phyloP scores from a whole-genome alignment of 2,888 invertebrate species.

The Epsilonema sp. region DNA sequence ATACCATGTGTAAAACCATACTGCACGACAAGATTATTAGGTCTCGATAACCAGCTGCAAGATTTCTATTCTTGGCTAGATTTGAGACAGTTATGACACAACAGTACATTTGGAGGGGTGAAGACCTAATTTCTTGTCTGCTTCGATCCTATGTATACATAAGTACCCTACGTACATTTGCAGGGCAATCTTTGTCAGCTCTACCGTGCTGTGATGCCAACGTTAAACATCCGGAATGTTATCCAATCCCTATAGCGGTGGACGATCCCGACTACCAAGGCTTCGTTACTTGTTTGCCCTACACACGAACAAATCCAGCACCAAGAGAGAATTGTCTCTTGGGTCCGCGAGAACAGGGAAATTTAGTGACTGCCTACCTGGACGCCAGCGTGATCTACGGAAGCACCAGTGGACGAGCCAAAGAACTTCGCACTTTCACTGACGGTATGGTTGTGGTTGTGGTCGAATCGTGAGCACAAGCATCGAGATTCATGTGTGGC shows the following conservation, averaged over 20 bases:
- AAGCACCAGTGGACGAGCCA: conserved; percentile 58
- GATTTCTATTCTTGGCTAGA: no score
- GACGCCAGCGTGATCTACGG: conserved; percentile 60
- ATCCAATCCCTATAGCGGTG: conserved; percentile 52
- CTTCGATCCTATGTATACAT: no score
- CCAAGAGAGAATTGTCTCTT: conserved; percentile 9
- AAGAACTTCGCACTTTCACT: conserved; percentile 49
- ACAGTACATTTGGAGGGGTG: no score
- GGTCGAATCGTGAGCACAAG: no score
- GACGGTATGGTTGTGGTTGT: conserved; percentile 43
- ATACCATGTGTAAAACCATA: no score
- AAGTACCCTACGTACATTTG: no score
- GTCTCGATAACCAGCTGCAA: no score
- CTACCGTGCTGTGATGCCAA: conserved; percentile 54
- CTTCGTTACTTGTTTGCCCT: conserved; percentile 54
- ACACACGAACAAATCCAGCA: conserved; percentile 47
- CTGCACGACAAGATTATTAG: no score
- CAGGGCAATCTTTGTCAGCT: conserved; percentile 54
- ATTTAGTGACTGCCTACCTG: conserved; percentile 73
- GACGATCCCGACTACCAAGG: conserved; percentile 52
- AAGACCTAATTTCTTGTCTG: no score
- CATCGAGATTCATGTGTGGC: no score
- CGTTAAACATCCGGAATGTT: conserved; percentile 53
- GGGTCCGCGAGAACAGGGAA: conserved; percentile 56
- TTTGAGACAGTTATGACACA: no score